Evolutionary conservation across 2,797 vertebrate genomes (phyloP), one percentile per base, ranked within the genome.

Genomic region (Oreonectes daqikongensis): DNA sequence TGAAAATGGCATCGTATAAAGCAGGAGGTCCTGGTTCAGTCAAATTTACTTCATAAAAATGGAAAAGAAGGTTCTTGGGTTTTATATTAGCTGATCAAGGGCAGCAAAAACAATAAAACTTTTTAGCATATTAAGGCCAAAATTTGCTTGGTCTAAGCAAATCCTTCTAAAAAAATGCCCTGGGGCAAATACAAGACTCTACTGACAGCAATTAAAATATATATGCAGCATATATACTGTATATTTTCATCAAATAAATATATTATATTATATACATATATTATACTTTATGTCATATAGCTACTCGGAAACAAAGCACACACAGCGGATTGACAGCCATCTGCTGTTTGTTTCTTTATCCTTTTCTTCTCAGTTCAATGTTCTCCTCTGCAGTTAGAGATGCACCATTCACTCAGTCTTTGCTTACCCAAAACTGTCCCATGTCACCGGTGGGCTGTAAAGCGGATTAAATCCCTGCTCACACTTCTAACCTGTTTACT

Each of bases 241-340:
- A 50, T 50, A n/a, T 50, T 3, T 7, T n/a, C 18, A 18, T 18
- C 15, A 48, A 0, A 35, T n/a, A n/a, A n/a, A n/a, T n/a, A n/a
- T n/a, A n/a, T n/a, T n/a, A n/a, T n/a, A n/a, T n/a, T n/a, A n/a
- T n/a, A n/a, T n/a, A n/a, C n/a, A n/a, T n/a, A n/a, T n/a, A n/a
- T n/a, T n/a, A n/a, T n/a, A n/a, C n/a, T n/a, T n/a, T n/a, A n/a
- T n/a, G n/a, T n/a, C n/a, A n/a, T n/a, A n/a, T n/a, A n/a, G n/a
- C n/a, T n/a, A n/a, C n/a, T n/a, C n/a, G n/a, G n/a, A n/a, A n/a
- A n/a, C n/a, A n/a, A 53, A 65, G 60, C 20, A 42, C 40, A 42
- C 72, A 65, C 60, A 28, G 32, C 38, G 48, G 72, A 74, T 66
- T 30, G 61, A 75, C 35, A 55, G 72, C 72, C 72, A 75, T 75